phyloP scores from a whole-genome alignment of 2,113 vertebrate genomes.

The rat (Rattus norvegicus) region DNA sequence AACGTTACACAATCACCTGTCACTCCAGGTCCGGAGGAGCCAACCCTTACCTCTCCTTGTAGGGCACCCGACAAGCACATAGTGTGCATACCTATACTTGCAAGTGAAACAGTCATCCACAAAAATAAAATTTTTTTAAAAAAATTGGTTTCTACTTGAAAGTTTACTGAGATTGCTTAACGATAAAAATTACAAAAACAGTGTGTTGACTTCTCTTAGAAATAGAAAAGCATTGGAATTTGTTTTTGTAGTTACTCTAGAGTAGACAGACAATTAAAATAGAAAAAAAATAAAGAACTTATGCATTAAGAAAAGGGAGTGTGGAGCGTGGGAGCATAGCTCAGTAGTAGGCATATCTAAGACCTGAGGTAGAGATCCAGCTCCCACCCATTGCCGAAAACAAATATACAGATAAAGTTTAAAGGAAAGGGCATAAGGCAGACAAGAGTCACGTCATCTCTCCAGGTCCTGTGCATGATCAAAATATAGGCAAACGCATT shows the following conservation, averaged over 20 bases:
- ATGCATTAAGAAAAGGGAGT: not conserved
- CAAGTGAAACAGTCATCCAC: not conserved
- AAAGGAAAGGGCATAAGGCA: slow-evolving; percentile 26
- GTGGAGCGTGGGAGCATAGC: not conserved
- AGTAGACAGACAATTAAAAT: not conserved
- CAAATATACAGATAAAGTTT: not conserved
- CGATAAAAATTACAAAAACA: not conserved
- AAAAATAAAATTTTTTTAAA: not conserved
- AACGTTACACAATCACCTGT: not conserved
- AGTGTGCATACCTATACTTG: not conserved
- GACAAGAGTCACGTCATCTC: not conserved
- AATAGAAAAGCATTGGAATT: slow-evolving; percentile 47
- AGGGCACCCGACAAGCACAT: not conserved
- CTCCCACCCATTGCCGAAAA: not conserved
- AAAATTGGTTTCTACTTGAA: not conserved
- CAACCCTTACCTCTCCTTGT: not conserved
- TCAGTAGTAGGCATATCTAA: not conserved
- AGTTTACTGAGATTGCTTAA: slow-evolving; percentile 34
- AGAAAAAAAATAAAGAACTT: not conserved
- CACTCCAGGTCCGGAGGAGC: not conserved
- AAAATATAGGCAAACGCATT: not conserved
- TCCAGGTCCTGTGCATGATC: not conserved
- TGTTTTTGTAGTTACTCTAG: not conserved
- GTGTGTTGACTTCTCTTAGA: slow-evolving; percentile 1
- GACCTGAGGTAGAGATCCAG: not conserved